phyloP scores from a whole-genome alignment of 2,888 invertebrate genomes.

The Pachydiplax longipennis region DNA sequence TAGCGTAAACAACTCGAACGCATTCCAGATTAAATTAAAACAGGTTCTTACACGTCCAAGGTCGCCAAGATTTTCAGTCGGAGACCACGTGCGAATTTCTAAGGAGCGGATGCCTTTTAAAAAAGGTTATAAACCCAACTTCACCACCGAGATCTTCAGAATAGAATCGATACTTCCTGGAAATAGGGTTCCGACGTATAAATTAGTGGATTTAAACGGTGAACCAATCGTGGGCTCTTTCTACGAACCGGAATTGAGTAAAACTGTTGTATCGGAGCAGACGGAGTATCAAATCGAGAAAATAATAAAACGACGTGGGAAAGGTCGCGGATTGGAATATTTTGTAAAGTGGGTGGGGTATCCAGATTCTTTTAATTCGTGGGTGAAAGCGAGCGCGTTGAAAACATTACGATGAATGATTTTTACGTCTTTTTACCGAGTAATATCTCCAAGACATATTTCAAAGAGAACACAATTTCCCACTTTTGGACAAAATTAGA shows the following conservation, averaged over 20 bases:
- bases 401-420: slow-evolving; percentile 46
- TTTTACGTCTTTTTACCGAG: slow-evolving; percentile 52
- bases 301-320: slow-evolving; percentile 49
- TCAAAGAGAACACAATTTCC: slow-evolving; percentile 52
- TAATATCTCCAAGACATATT: slow-evolving; percentile 52
- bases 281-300: slow-evolving; percentile 50
- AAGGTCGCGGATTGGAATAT: slow-evolving; percentile 47
- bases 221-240: slow-evolving; percentile 52
- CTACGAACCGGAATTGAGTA: slow-evolving; percentile 52
- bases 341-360: slow-evolving; percentile 53
- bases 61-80: slow-evolving; percentile 30
- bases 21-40: background rate
- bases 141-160: slow-evolving; percentile 52
- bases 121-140: slow-evolving; percentile 51
- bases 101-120: slow-evolving; percentile 51
- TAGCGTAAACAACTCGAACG: background rate
- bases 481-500: slow-evolving; percentile 52
- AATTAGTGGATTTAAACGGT: slow-evolving; percentile 51
- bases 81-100: slow-evolving; percentile 48
- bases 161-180: slow-evolving; percentile 48
- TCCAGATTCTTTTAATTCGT: slow-evolving; percentile 51
- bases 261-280: slow-evolving; percentile 43
- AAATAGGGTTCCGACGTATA: slow-evolving; percentile 51
- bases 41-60: background rate
- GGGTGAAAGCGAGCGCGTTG: slow-evolving; percentile 47